These are phyloP conservation scores for Drosophila phalerata DNA, from an alignment of 2,888 invertebrate species.

Conservation along the genomic window DNA sequence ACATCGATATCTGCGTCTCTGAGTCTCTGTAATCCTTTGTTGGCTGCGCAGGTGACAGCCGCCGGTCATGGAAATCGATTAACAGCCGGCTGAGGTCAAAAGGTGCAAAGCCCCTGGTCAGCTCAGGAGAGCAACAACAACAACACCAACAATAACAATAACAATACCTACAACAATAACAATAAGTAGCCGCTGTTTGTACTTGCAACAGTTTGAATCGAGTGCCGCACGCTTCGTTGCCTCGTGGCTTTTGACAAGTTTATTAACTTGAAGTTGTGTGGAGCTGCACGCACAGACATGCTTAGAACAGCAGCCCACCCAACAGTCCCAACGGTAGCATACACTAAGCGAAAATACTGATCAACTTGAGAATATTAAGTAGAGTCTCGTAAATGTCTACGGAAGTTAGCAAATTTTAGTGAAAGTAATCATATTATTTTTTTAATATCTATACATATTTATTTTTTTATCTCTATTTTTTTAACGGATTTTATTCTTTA, in stretches of 20 bases:
- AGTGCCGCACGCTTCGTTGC: slow-evolving; percentile 50
- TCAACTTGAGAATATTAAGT: not conserved
- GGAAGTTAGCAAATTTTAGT: too few species aligned
- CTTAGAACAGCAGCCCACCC: slow-evolving; percentile 18
- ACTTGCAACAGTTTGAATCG: slow-evolving; percentile 35
- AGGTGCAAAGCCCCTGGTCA: slow-evolving; percentile 39
- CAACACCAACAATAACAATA: not conserved
- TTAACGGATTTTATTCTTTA: too few species aligned
- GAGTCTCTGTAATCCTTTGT: slow-evolving; percentile 72
- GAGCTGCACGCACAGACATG: slow-evolving; percentile 38
- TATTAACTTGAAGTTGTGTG: slow-evolving; percentile 78
- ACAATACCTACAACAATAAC: slow-evolving; percentile 2
- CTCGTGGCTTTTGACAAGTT: slow-evolving; percentile 71
- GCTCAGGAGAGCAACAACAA: slow-evolving; percentile 9
- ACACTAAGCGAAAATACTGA: slow-evolving; percentile 38
- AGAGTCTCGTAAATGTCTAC: not conserved
- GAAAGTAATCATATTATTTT: too few species aligned
- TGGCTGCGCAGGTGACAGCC: slow-evolving; percentile 75
- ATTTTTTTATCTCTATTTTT: too few species aligned
- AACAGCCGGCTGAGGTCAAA: slow-evolving; percentile 49
- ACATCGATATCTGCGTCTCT: slow-evolving; percentile 20
- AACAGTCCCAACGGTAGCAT: slow-evolving; percentile 5
- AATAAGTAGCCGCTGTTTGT: slow-evolving; percentile 23
- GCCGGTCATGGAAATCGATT: slow-evolving; percentile 71
- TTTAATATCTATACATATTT: too few species aligned